Conservation (phyloP, 2,797 vertebrate species). For the Pipistrellus nathusii region DNA sequence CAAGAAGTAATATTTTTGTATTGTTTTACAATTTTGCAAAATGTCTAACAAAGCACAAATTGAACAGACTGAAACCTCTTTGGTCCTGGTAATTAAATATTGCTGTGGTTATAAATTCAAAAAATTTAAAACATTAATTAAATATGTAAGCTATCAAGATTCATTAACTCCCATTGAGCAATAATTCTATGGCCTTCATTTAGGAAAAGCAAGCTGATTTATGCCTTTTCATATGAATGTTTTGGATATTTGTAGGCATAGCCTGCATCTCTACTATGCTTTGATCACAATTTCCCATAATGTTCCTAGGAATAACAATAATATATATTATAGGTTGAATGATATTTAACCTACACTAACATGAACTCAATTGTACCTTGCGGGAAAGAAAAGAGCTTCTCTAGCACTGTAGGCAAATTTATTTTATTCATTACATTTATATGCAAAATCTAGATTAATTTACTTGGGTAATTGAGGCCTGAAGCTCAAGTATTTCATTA, state of each 20-base stretch:
- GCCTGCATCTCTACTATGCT: not conserved
- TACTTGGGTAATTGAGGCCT: constrained; percentile 53
- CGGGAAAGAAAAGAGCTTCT: not conserved
- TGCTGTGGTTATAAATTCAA: not conserved
- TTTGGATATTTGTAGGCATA: not conserved
- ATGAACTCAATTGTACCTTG: not conserved
- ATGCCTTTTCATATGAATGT: not conserved
- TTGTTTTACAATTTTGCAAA: constrained; percentile 38
- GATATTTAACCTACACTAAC: not conserved
- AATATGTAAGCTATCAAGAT: not conserved
- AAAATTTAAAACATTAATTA: constrained; percentile 2
- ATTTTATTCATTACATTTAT: constrained; percentile 56
- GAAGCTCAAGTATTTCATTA: constrained; percentile 48
- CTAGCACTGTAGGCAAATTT: not conserved
- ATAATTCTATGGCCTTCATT: not conserved
- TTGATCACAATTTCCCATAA: not conserved
- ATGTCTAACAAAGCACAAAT: not conserved
- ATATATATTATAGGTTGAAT: not conserved
- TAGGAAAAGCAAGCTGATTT: not conserved
- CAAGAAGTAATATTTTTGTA: constrained; percentile 27
- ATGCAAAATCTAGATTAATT: constrained; percentile 44
- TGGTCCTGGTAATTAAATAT: constrained; percentile 11
- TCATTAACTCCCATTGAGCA: not conserved
- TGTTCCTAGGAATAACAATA: not conserved
- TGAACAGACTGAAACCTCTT: not conserved